Evolutionary conservation across 2,888 invertebrate species (phyloP), one percentile per base, ranked within the genome.

Genomic region (Abrostola tripartita): DNA sequence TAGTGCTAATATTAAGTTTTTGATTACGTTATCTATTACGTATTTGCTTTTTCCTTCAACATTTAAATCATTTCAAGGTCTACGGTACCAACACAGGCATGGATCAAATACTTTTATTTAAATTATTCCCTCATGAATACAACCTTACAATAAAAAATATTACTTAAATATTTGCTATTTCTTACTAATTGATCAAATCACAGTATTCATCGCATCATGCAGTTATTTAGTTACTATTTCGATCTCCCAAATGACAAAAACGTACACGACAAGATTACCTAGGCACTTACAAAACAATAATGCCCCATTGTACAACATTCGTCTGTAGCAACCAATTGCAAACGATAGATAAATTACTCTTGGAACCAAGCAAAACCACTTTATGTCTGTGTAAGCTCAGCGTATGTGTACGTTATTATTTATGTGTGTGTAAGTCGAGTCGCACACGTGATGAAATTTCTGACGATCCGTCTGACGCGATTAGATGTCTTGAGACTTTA

Each of bases 331-430:
- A 62, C 44, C 61, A 75, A 67, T 78, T 69, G 60, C 60, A 38
- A 64, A 53, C 52, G 53, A 71, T 63, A 67, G 61, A 64, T 68
- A 53, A 61, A 78, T 78, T 68, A 66, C 72, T 75, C 61, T 38
- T 59, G 54, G 50, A 56, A 62, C 59, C 44, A 49, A 65, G 55
- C 51, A 65, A 62, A 63, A 71, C 68, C 47, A 44, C 67, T 61
- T 50, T 55, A 14, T 44, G 35, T 44, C 10, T 55, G 59, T 70
- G 37, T 47, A 11, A 47, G 37, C 5, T 24, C 38, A 44, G 36
- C 37, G 37, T 55, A 14, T 49, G 52, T 65, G 59, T 40, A 50
- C 5, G 62, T 65, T 35, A 42, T 51, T 7, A 8, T 61, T 44
- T 50, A 36, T 40, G 7, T 52, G 44, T 72, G 65, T 52, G 57